These are phyloP conservation scores for Nephrocerus scutellatus DNA, from an alignment of 2,888 invertebrate species.

Conservation along the genomic window DNA sequence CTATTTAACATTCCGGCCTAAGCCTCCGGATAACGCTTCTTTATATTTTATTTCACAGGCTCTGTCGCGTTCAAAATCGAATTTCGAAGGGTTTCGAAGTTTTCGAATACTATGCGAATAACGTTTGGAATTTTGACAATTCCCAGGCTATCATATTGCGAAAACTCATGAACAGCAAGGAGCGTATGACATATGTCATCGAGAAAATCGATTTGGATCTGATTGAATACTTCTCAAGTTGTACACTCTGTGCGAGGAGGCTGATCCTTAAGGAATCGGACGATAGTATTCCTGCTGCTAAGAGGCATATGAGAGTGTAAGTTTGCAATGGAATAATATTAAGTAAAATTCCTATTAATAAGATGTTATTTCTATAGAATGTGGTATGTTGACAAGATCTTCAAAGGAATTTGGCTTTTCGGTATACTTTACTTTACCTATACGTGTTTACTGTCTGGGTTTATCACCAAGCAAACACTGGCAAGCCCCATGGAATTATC, in stretches of 20 bases:
- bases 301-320: slow-evolving; percentile 73
- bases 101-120: slow-evolving; percentile 86
- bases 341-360: not conserved
- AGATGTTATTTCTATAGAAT: slow-evolving; percentile 55
- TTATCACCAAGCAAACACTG: slow-evolving; percentile 18
- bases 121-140: slow-evolving; percentile 84
- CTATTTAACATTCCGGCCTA: not conserved
- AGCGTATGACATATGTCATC: slow-evolving; percentile 60
- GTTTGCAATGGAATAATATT: slow-evolving; percentile 29
- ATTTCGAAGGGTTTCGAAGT: slow-evolving; percentile 81
- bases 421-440: slow-evolving; percentile 52
- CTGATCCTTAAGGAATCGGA: slow-evolving; percentile 78
- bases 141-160: slow-evolving; percentile 56
- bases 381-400: slow-evolving; percentile 74
- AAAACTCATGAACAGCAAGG: slow-evolving; percentile 56
- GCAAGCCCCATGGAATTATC: slow-evolving; percentile 18
- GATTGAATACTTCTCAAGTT: slow-evolving; percentile 72
- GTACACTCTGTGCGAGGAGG: slow-evolving; percentile 70
- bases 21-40: not conserved
- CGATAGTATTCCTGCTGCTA: slow-evolving; percentile 71
- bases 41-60: slow-evolving; percentile 48
- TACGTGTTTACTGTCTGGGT: slow-evolving; percentile 31
- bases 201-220: slow-evolving; percentile 64
- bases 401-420: slow-evolving; percentile 60
- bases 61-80: slow-evolving; percentile 74